Evolutionary conservation across 2,113 vertebrate species (phyloP), one percentile per base, ranked within the genome.

Genomic region (Chaetodon trifascialis): DNA sequence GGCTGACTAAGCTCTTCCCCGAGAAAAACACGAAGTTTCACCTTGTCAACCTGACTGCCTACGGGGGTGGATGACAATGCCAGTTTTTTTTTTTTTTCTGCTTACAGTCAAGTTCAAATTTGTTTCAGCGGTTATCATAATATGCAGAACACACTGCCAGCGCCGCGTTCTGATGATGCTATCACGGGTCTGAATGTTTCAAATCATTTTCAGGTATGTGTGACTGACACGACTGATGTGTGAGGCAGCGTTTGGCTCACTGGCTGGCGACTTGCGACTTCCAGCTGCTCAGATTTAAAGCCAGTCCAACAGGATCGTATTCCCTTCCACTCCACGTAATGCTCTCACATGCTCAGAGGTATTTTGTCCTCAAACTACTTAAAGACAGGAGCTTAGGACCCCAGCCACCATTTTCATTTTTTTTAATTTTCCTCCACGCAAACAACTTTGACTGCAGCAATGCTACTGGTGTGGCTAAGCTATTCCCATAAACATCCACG

Each of bases 401-500:
- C 30, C 30, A 30, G 30, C 30, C 30, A 30, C 30, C 3, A 30
- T 30, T 30, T 30, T 30, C 30, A 30, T 30, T 30, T 30, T 30
- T 30, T 30, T 30, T 3, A 30, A 2, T 30, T 30, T 30, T 30
- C 3, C 3, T 30, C 30, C 30, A 1, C 54, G 83, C 38, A 70
- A 25, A 47, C 17, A 65, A 60, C 59, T 16, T 34, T 11, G 14
- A 58, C 46, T 42, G 19, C 11, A 44, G 25, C 2, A 46, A 42
- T n/a, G 10, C 63, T 25, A 11, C 17, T n/a, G 49, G 40, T 12
- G 38, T 52, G 66, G 11, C 34, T 63, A 54, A 79, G 34, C 55
- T 73, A n/a, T 70, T 89, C 54, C 52, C 58, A 80, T 71, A 84
- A 89, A 88, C 64, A 86, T 73, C 60, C 84, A 83, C 83, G 55